Evolutionary conservation across 1,140 invertebrate species (phyloP).

Genomic region (Halesus radiatus): DNA sequence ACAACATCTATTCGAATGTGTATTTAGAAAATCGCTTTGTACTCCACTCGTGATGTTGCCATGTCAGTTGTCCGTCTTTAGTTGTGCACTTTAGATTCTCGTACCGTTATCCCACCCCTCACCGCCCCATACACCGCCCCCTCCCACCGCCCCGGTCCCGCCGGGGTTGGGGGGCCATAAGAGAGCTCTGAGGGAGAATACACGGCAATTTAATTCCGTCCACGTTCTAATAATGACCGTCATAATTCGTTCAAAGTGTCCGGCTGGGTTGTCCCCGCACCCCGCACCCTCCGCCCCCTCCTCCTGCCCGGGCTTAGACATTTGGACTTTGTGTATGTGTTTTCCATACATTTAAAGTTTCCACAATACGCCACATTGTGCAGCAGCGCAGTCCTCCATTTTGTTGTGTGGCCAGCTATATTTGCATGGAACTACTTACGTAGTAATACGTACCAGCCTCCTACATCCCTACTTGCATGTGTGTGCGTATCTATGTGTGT

Average conservation of each 20-base stretch:
- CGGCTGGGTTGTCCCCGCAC: slow-evolving; percentile 66
- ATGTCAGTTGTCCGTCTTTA: slow-evolving; percentile 37
- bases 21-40: neutral
- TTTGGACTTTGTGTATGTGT: slow-evolving; percentile 20
- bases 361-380: slow-evolving; percentile 34
- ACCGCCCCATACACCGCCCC: neutral
- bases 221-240: slow-evolving; percentile 73
- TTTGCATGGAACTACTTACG: slow-evolving; percentile 16
- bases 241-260: slow-evolving; percentile 74
- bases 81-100: slow-evolving; percentile 19
- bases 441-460: no score
- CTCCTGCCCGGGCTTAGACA: slow-evolving; percentile 34
- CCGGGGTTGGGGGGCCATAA: slow-evolving; percentile 35
- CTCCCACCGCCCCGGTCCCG: neutral
- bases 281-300: slow-evolving; percentile 32
- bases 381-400: slow-evolving; percentile 17
- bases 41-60: slow-evolving; percentile 1
- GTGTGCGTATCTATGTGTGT: neutral
- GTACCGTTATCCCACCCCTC: slow-evolving; percentile 2
- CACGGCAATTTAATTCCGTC: slow-evolving; percentile 72
- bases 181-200: slow-evolving; percentile 52
- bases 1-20: no score
- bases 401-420: slow-evolving; percentile 22
- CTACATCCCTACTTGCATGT: neutral
- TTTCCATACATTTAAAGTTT: slow-evolving; percentile 44